Percentiles rank a stretch among this genome's conserved stretches.
phyloP scores from a whole-genome alignment of 2,113 vertebrate species.

The Corynorhinus townsendii region DNA sequence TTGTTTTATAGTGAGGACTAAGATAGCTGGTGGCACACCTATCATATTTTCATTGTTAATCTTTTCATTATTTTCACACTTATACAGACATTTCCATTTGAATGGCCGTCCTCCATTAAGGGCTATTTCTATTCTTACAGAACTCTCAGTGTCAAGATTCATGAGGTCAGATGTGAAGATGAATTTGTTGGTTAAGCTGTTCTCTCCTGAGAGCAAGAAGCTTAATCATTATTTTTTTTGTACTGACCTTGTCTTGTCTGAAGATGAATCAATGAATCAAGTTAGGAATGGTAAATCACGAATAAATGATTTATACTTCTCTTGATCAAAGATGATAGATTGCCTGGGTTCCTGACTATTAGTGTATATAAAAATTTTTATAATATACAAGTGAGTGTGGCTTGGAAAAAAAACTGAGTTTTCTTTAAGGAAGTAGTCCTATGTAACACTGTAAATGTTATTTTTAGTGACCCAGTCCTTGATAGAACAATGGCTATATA shows the following conservation, averaged over 20 bases:
- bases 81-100: neutral
- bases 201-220: conserved; percentile 76
- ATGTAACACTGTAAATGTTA: conserved; percentile 35
- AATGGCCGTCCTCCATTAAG: neutral
- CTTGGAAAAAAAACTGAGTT: conserved; percentile 60
- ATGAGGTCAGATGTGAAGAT: conserved; percentile 81
- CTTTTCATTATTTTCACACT: neutral
- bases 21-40: neutral
- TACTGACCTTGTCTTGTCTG: conserved; percentile 83
- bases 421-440: conserved; percentile 27
- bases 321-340: conserved; percentile 82
- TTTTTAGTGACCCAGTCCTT: neutral
- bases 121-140: conserved; percentile 64
- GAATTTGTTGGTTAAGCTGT: conserved; percentile 81
- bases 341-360: conserved; percentile 74
- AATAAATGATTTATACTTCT: conserved; percentile 82
- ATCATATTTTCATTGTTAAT: neutral
- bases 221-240: conserved; percentile 71
- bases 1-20: neutral
- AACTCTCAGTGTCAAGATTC: conserved; percentile 74
- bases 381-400: conserved; percentile 67
- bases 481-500: neutral
- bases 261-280: conserved; percentile 83
- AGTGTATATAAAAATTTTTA: conserved; percentile 77
- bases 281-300: conserved; percentile 81